These are phyloP conservation scores for Mastigias papua DNA, from an alignment of 30 jellyfish, hydroid and myxozoan genomes.

Conservation along the genomic window DNA sequence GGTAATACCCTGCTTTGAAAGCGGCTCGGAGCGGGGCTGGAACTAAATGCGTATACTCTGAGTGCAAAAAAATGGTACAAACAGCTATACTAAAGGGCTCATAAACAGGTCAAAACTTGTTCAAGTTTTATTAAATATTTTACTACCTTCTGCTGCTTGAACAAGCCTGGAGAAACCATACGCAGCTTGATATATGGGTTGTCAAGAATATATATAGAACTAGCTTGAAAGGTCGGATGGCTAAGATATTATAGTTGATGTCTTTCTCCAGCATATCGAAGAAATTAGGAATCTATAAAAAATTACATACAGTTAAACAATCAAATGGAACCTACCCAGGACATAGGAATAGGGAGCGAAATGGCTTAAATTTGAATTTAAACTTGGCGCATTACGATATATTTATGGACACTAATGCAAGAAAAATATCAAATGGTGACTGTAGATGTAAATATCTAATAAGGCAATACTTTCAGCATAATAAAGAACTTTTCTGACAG, in stretches of 20 bases:
- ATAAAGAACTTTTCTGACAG: too few species aligned
- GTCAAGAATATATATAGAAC: slow-evolving; percentile 34
- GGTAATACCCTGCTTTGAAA: not conserved
- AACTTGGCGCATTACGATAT: not conserved
- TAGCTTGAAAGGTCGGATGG: slow-evolving; percentile 49
- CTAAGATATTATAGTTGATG: slow-evolving; percentile 48
- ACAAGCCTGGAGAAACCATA: slow-evolving; percentile 85
- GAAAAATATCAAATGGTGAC: not conserved
- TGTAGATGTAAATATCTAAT: not conserved
- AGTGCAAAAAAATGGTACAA: not conserved
- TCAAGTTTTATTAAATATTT: not conserved
- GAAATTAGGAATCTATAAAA: slow-evolving; percentile 53
- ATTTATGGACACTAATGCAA: not conserved
- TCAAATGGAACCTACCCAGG: too few species aligned
- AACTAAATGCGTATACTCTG: not conserved
- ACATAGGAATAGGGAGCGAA: too few species aligned
- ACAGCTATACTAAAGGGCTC: not conserved
- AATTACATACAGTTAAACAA: not conserved
- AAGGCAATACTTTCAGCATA: too few species aligned
- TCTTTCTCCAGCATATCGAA: slow-evolving; percentile 46
- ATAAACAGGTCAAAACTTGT: not conserved
- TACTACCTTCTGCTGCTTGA: slow-evolving; percentile 64
- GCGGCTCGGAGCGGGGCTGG: not conserved
- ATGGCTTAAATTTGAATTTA: not conserved
- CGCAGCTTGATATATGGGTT: slow-evolving; percentile 80